Percentiles rank a stretch among this genome's conserved stretches.
These are phyloP conservation scores for Labeo catla DNA, from an alignment of 2,113 vertebrate species.

Conservation along the genomic window DNA sequence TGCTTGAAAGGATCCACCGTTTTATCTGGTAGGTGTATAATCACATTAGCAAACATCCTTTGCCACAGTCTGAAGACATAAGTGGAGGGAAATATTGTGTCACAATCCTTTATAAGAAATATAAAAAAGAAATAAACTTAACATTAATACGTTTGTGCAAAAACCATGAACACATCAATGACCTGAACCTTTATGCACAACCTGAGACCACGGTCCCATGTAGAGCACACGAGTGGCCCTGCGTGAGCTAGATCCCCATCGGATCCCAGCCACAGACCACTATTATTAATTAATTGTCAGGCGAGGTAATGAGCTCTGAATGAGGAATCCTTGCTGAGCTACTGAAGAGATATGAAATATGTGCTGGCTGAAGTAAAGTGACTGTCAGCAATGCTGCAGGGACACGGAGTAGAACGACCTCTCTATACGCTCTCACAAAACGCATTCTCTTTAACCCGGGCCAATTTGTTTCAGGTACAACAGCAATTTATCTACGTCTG, in stretches of 20 bases:
- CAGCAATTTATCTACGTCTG: not conserved
- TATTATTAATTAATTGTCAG: slow-evolving; percentile 59
- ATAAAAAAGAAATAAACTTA: no score
- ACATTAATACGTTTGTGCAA: no score
- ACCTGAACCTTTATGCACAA: not conserved
- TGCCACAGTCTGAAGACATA: not conserved
- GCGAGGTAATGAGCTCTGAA: slow-evolving; percentile 61
- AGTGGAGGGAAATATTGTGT: not conserved
- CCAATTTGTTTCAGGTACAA: slow-evolving; percentile 13
- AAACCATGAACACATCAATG: not conserved
- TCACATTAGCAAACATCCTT: not conserved
- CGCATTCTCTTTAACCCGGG: slow-evolving; percentile 11
- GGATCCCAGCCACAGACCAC: slow-evolving; percentile 25
- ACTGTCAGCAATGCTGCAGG: slow-evolving; percentile 26
- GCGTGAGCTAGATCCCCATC: not conserved
- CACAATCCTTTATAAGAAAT: not conserved
- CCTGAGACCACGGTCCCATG: not conserved
- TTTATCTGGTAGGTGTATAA: slow-evolving; percentile 3
- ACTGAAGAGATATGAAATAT: slow-evolving; percentile 59
- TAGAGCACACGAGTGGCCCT: not conserved
- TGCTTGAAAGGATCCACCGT: not conserved
- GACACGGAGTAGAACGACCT: not conserved
- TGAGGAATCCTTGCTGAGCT: slow-evolving; percentile 47
- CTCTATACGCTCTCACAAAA: not conserved
- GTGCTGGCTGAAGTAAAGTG: slow-evolving; percentile 49